Base-by-base conservation (phyloP, 2,797 vertebrate species). In the Leucoraja ocellata region DNA sequence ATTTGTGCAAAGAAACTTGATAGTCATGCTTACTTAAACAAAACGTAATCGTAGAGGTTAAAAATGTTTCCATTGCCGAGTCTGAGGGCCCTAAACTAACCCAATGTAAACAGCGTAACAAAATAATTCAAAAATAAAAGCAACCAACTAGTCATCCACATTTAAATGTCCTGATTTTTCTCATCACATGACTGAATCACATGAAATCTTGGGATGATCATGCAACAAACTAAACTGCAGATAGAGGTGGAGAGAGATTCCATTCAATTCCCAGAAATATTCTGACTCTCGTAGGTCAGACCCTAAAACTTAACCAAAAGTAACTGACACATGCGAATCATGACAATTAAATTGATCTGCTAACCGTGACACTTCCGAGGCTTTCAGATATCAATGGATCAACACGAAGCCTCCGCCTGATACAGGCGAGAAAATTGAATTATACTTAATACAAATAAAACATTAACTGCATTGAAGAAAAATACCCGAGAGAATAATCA, bases 151-250 rank as follows among this genome's bases (percentile, higher is more conserved):
- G 0, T 83, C 23, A 39, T 28, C 28, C 28, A 73, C 25, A 91
- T 46, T 73, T 91, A 91, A 73, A 91, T 32, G 88, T 91, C 36
- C 74, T 28, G 36, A 21, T 23, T 74, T 68, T 46, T 74, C 46
- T 39, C 39, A 68, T 91, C 90, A 91, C 68, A 74, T 91, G 90
- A 91, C 28, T 74, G 65, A 46, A 74, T 91, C 90, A 91, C 90
- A 74, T 91, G 90, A 74, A 91, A 9, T 23, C 39, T 54, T 54
- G 36, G 84, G 68, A 46, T 54, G 90, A 25, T 28, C 23, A 18
- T 90, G 54, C 0, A 36, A 32, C 58, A 65, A 13, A 32, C 86
- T 46, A 46, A 46, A 46, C 46, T 46, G 46, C 46, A 46, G 46
- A 46, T 46, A 46, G 46, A 46, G 46, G 46, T 46, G 46, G 46